Base-by-base conservation (phyloP, 2,888 invertebrate genomes). In the Parapristionchus giblindavisi region DNA sequence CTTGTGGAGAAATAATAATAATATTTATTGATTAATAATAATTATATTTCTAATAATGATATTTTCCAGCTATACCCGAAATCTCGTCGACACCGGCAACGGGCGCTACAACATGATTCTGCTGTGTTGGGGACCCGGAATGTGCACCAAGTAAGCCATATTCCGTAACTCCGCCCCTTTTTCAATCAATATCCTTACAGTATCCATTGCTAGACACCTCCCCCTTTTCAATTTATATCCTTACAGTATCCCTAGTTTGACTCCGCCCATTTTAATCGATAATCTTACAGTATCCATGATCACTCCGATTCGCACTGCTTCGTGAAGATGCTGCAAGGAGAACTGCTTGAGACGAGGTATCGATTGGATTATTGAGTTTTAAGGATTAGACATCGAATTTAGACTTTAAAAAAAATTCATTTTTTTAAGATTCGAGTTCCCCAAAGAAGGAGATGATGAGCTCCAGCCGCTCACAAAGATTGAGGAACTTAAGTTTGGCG, bases 41-140 rank as follows among this genome's bases (percentile, higher is more conserved):
- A n/a, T n/a, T n/a, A n/a, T n/a, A n/a, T n/a, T n/a, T n/a, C n/a
- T n/a, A n/a, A n/a, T 32, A 32, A 61, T 17, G 17, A 40, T 8
- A 6, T 11, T 0, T 85, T 90, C 77, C 85, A 95, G 94, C 87
- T 99, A 99, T 88, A 99, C 98, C 0, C 90, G 99, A 48, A 99
- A 99, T 89, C 90, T 99, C 84, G 95, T 99, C 0, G 96, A 98
- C 87, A 92, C 92, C 77, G 99, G 98, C 4, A 98, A 99, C 88
- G 97, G 95, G 0, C 95, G 94, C 88, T 99, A 96, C 90, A 99
- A 99, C 90, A 90, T 99, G 81, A 95, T 99, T 93, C 92, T 96
- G 40, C 90, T 99, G 24, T 98, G 98, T 89, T 99, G 99, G 98
- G 94, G 95, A 29, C 94, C 96, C 88, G 94, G 94, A 68, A 85